Evolutionary conservation across 2,113 vertebrate genomes (phyloP).

Genomic region (Indicator indicator): DNA sequence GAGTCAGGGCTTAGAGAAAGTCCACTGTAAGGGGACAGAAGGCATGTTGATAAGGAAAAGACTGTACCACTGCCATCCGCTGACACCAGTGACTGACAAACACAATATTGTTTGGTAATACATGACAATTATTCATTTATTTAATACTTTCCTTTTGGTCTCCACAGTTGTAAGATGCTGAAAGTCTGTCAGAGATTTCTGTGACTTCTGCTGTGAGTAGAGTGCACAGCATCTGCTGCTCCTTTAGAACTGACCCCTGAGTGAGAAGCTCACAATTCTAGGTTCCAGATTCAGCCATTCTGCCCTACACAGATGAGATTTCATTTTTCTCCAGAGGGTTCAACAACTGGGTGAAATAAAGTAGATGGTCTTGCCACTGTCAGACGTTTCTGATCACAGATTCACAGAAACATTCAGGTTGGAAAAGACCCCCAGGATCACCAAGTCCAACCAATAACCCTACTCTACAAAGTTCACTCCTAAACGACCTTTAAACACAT

Average conservation of each 20-base stretch:
- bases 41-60: constrained; percentile 20
- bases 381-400: background rate
- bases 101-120: background rate
- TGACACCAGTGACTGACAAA: constrained; percentile 6
- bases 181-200: background rate
- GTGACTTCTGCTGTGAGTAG: background rate
- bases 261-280: background rate
- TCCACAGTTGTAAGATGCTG: background rate
- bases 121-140: background rate
- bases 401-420: too few relatives aligned
- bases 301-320: background rate
- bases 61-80: constrained; percentile 16
- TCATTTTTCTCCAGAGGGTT: background rate
- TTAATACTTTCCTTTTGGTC: background rate
- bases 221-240: background rate
- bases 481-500: too few relatives aligned
- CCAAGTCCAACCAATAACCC: too few relatives aligned
- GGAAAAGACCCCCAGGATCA: too few relatives aligned
- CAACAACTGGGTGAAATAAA: background rate
- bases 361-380: background rate
- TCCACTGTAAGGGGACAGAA: constrained; percentile 23
- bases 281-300: background rate
- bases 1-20: constrained; percentile 21
- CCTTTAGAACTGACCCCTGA: background rate
- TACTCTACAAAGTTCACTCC: too few relatives aligned